Conservation (phyloP, 92 coral and sea anemone genomes). For the Porites divaricata region DNA sequence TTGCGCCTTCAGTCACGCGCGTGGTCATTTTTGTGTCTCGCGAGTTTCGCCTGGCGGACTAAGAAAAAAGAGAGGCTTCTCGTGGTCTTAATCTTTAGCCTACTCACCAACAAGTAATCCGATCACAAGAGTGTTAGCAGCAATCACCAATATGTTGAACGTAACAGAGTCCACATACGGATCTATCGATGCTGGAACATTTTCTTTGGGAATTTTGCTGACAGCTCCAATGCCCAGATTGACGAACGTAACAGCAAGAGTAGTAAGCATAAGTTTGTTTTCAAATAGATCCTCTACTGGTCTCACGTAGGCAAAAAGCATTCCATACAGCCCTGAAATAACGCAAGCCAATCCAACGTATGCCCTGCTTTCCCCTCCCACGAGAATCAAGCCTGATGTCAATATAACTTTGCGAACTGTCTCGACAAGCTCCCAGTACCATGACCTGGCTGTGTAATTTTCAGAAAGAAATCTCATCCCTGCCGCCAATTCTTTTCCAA, state of each 20-base stretch:
- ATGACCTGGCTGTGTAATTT: slow-evolving; percentile 26
- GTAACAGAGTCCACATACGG: slow-evolving; percentile 22
- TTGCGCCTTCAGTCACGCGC: no score
- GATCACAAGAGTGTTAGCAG: slow-evolving; percentile 20
- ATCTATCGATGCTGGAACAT: slow-evolving; percentile 19
- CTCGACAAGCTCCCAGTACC: slow-evolving; percentile 45
- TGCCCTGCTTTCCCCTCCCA: slow-evolving; percentile 38
- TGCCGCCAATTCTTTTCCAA: not conserved
- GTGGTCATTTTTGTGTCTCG: no score
- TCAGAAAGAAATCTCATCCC: slow-evolving; percentile 25
- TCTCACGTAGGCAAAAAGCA: slow-evolving; percentile 23
- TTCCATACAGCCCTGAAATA: slow-evolving; percentile 24
- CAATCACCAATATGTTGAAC: slow-evolving; percentile 18
- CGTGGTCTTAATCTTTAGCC: no score
- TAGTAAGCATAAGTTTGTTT: slow-evolving; percentile 19
- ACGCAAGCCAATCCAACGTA: slow-evolving; percentile 34
- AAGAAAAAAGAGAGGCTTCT: no score
- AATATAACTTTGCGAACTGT: slow-evolving; percentile 27
- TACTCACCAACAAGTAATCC: slow-evolving; percentile 26
- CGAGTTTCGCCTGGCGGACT: no score
- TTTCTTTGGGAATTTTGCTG: slow-evolving; percentile 28
- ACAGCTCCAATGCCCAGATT: slow-evolving; percentile 36
- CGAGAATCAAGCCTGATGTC: slow-evolving; percentile 19
- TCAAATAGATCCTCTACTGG: slow-evolving; percentile 36
- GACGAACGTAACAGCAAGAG: slow-evolving; percentile 38